Evolutionary conservation across 2,888 invertebrate species (phyloP).

Genomic region (Embidobia sp.): DNA sequence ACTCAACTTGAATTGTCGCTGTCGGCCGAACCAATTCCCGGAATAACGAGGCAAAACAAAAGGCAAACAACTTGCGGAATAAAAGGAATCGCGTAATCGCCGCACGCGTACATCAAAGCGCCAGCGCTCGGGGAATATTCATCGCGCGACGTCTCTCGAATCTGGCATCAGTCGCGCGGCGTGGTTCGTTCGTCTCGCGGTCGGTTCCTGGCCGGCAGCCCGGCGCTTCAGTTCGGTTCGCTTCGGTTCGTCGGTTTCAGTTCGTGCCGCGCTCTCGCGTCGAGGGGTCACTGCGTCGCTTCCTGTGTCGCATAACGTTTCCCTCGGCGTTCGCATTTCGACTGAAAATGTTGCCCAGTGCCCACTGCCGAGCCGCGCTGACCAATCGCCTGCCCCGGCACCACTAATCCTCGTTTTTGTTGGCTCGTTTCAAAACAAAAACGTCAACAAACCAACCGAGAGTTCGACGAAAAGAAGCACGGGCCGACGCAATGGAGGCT

Average conservation of each 20-base stretch:
- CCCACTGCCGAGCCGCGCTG: constrained; percentile 6
- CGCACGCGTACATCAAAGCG: constrained; percentile 38
- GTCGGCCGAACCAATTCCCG: too few species aligned
- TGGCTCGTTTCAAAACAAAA: too few species aligned
- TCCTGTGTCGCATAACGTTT: constrained; percentile 16
- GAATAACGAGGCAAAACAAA: background rate
- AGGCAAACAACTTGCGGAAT: background rate
- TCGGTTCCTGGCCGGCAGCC: constrained; percentile 35
- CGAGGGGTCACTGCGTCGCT: constrained; percentile 32
- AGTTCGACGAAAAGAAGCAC: background rate
- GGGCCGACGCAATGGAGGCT: constrained; percentile 11
- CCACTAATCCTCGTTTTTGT: too few species aligned
- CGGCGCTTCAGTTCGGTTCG: constrained; percentile 38
- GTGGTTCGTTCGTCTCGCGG: constrained; percentile 15
- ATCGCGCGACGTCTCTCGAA: constrained; percentile 37
- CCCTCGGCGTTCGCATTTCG: constrained; percentile 13
- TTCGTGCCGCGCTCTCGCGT: constrained; percentile 50
- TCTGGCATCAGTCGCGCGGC: constrained; percentile 34
- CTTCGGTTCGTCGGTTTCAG: constrained; percentile 49
- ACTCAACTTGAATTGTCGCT: too few species aligned
- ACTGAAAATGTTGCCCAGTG: constrained; percentile 28
- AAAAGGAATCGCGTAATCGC: background rate
- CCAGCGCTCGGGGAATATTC: constrained; percentile 17
- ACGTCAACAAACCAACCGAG: background rate
- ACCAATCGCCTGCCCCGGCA: background rate